Evolutionary conservation across 2,888 invertebrate genomes (phyloP).

Genomic region (Cantharis rufa): DNA sequence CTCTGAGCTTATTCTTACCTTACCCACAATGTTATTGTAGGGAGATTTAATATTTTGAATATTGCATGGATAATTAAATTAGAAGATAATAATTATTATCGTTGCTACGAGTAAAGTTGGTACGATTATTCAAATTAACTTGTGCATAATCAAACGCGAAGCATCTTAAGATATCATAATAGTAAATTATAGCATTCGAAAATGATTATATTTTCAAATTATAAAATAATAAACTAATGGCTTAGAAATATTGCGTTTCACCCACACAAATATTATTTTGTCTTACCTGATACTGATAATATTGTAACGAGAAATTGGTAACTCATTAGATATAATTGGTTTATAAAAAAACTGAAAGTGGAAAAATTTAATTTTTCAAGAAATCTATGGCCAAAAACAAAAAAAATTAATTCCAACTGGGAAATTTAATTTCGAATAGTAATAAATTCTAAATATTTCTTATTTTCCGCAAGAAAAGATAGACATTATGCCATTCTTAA

Average conservation of each 20-base stretch:
- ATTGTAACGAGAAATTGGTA: too few relatives aligned
- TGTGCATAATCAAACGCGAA: not conserved
- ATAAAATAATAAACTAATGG: not conserved
- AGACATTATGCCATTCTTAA: not conserved
- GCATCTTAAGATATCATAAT: not conserved
- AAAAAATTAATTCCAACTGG: not conserved
- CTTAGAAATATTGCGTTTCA: not conserved
- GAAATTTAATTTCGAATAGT: not conserved
- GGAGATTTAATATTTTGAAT: not conserved
- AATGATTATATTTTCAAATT: not conserved
- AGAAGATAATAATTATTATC: not conserved
- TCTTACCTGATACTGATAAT: too few relatives aligned
- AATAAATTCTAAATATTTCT: not conserved
- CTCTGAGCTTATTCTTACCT: not conserved
- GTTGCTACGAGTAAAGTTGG: not conserved
- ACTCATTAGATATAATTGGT: too few relatives aligned
- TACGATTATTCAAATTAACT: not conserved
- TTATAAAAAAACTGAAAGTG: too few relatives aligned
- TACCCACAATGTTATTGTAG: not conserved
- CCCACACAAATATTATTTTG: too few relatives aligned
- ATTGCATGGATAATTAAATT: not conserved
- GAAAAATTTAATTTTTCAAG: too few relatives aligned
- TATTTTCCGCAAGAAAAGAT: not conserved
- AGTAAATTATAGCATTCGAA: not conserved
- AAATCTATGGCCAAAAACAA: not conserved